Base-by-base conservation (phyloP, 2,113 vertebrate species). In the Pangasianodon hypophthalmus region DNA sequence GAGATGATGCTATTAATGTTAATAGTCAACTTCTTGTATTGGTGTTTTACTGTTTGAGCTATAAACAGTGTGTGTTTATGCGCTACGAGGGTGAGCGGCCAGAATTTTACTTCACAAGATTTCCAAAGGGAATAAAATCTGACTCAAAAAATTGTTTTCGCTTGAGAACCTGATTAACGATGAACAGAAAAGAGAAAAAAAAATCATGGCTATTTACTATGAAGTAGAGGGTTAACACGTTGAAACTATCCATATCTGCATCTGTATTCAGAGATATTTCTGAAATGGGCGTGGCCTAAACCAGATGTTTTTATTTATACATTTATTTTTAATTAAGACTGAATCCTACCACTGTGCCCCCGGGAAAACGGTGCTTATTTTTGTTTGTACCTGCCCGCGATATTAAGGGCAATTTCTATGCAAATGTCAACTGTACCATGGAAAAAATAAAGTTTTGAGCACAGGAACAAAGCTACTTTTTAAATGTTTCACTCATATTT, bases 1-100 rank as follows among this genome's bases (percentile, higher is more conserved):
- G 48, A 85, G 60, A 89, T 69, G 52, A 83, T 41, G 67, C 73
- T 86, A 89, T 90, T 84, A 77, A 86, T 7, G 87, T 91, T 91
- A 92, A 92, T 89, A 73, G 88, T 87, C 56, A 87, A 86, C 88
- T 83, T 64, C 54, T 67, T 37, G 79, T 84, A 73, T 44, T 54
- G 81, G 24, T 62, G 64, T 89, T 82, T 92, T 62, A 84, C 73
- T 50, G 73, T 87, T 24, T 26, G 18, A 69, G 82, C 73, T 54
- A 9, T 87, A 85, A 87, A 56, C 67, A 21, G 86, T 60, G 32
- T 84, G 75, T 44, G 58, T 87, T 21, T 88, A 41, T 84, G 79
- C 77, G 48, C 11, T n/a, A 16, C 13, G 2, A 50, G 41, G 46
- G 77, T 0, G 16, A 80, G 46, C 7, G 13, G 44, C 41, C 21